Percentiles rank a stretch among this genome's conserved stretches.
Evolutionary conservation across 2,888 invertebrate species (phyloP).

Genomic region (Mellilla xanthometata): DNA sequence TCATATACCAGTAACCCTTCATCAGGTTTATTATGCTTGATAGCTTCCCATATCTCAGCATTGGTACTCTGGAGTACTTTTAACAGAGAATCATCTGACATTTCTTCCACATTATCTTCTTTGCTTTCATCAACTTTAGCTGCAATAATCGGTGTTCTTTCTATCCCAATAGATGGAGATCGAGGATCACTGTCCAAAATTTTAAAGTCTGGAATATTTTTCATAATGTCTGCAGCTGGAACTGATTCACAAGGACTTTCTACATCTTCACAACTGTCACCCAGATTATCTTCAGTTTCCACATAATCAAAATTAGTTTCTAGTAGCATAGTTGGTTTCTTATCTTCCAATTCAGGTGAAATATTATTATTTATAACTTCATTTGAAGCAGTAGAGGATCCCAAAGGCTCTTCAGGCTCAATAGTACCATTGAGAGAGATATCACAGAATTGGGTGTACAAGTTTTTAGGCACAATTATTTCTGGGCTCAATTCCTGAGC

Average conservation of each 20-base stretch:
- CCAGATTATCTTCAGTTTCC: conserved; percentile 55
- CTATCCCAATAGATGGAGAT: conserved; percentile 73
- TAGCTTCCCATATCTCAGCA: conserved; percentile 51
- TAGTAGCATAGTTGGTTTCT: conserved; percentile 69
- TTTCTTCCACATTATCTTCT: conserved; percentile 67
- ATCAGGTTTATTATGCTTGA: conserved; percentile 62
- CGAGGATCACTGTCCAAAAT: conserved; percentile 69
- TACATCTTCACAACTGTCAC: conserved; percentile 39
- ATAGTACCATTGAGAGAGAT: conserved; percentile 61
- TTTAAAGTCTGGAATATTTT: conserved; percentile 48
- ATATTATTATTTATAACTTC: conserved; percentile 64
- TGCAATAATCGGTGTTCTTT: conserved; percentile 75
- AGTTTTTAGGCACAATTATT: conserved; percentile 62
- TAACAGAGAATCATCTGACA: conserved; percentile 73
- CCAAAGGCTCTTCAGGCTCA: conserved; percentile 58
- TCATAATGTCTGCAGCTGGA: conserved; percentile 15
- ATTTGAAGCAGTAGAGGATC: conserved; percentile 69
- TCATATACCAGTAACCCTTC: conserved; percentile 83
- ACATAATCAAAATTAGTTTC: conserved; percentile 85
- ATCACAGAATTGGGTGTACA: conserved; percentile 63
- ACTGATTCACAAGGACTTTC: conserved; percentile 13
- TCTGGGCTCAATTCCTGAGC: conserved; percentile 50
- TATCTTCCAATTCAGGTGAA: conserved; percentile 44
- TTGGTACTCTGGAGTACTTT: conserved; percentile 69
- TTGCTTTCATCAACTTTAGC: conserved; percentile 47